Evolutionary conservation across 2,113 vertebrate genomes (phyloP).

Genomic region (Sinocyclocheilus anophthalmus): DNA sequence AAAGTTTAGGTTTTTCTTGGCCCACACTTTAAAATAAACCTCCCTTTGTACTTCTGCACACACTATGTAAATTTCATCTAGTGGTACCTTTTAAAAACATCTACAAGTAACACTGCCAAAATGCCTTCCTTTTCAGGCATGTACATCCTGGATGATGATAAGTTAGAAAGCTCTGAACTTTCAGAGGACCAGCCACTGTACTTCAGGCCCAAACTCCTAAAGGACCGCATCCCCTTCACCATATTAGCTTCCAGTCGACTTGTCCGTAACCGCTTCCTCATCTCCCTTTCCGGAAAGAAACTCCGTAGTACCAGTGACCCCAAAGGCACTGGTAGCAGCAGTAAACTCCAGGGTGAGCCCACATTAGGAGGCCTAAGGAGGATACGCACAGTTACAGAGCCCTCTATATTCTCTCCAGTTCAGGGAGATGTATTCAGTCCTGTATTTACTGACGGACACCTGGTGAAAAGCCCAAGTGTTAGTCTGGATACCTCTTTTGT

Average conservation of each 20-base stretch:
- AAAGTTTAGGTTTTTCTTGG: neutral
- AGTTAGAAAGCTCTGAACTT: slow-evolving; percentile 85
- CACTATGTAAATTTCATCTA: too few relatives aligned
- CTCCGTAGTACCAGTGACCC: slow-evolving; percentile 91
- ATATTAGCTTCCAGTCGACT: slow-evolving; percentile 91
- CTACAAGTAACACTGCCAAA: neutral
- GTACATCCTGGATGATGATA: slow-evolving; percentile 95
- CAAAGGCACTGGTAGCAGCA: slow-evolving; percentile 79
- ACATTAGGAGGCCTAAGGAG: slow-evolving; percentile 81
- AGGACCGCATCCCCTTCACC: slow-evolving; percentile 93
- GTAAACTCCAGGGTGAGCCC: slow-evolving; percentile 79
- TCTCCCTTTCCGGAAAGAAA: slow-evolving; percentile 94
- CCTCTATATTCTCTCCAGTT: slow-evolving; percentile 80
- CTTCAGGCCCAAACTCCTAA: slow-evolving; percentile 86
- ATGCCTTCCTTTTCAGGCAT: slow-evolving; percentile 77
- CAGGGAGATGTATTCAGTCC: slow-evolving; percentile 86
- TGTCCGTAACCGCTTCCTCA: slow-evolving; percentile 90
- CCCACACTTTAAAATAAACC: neutral
- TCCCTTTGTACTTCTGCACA: neutral
- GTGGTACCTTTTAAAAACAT: neutral
- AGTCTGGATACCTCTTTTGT: slow-evolving; percentile 92
- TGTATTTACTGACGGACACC: slow-evolving; percentile 76
- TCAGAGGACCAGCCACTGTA: slow-evolving; percentile 86
- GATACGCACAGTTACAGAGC: slow-evolving; percentile 92
- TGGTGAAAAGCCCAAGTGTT: slow-evolving; percentile 87